Conservation (phyloP, 1,140 invertebrate genomes). For the Metopolophium dirhodum region DNA sequence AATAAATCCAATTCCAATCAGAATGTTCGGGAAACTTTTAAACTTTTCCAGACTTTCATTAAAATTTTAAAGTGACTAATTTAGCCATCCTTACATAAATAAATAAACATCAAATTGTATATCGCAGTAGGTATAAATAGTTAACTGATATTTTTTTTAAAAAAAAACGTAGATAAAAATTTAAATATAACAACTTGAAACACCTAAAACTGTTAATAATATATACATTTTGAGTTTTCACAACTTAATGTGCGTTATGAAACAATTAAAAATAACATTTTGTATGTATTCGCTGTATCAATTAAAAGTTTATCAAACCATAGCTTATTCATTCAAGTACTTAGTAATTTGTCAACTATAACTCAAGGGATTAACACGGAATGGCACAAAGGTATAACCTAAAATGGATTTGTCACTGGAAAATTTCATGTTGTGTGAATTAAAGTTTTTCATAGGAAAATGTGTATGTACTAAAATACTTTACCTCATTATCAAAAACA, state of each 20-base stretch:
- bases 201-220: background rate
- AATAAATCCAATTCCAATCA: background rate
- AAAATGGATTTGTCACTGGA: background rate
- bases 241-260: background rate
- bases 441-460: background rate
- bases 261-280: background rate
- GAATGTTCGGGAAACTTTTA: background rate
- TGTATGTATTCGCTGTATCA: background rate
- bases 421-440: background rate
- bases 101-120: background rate
- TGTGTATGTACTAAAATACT: background rate
- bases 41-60: background rate
- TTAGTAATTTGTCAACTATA: background rate
- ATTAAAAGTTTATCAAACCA: background rate
- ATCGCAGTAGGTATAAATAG: background rate
- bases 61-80: background rate
- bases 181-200: background rate
- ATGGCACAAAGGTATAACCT: background rate
- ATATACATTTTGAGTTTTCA: background rate
- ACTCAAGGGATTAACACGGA: background rate
- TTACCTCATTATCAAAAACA: background rate
- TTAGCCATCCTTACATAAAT: background rate
- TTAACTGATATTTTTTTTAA: background rate
- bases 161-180: background rate
- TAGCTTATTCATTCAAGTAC: background rate